A percentile compares a stretch with the other conserved stretches of the same genome.
These are phyloP conservation scores for Mus musculus DNA, from an alignment of 2,113 vertebrate genomes.

Conservation along the genomic window DNA sequence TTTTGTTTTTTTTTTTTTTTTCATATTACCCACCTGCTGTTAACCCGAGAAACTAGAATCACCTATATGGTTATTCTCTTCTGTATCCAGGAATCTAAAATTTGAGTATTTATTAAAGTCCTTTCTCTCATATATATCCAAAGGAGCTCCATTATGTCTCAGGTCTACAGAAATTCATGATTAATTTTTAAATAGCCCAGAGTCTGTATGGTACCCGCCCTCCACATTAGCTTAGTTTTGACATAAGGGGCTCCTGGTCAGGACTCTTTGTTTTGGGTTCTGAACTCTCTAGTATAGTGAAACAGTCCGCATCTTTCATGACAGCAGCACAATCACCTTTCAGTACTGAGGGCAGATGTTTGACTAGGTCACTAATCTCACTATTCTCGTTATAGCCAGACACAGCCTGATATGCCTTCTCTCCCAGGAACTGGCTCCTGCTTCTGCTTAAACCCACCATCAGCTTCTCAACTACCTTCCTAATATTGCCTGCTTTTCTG, in stretches of 20 bases:
- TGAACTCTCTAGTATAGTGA: no score
- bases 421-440: neutral
- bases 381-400: neutral
- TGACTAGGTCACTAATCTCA: neutral
- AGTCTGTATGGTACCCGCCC: neutral
- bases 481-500: neutral
- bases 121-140: no score
- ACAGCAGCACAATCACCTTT: accelerated
- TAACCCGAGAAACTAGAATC: neutral
- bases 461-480: neutral
- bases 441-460: neutral
- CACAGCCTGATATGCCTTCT: neutral
- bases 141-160: no score
- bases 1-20: neutral
- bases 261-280: neutral
- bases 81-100: no score
- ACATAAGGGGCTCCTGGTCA: accelerated
- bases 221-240: neutral
- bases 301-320: accelerated
- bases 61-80: neutral
- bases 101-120: no score
- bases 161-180: neutral
- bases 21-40: no score
- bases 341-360: no score
- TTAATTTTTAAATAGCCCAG: neutral